These are phyloP conservation scores for Cydia strobilella DNA, from an alignment of 1,140 invertebrate genomes.

Conservation along the genomic window DNA sequence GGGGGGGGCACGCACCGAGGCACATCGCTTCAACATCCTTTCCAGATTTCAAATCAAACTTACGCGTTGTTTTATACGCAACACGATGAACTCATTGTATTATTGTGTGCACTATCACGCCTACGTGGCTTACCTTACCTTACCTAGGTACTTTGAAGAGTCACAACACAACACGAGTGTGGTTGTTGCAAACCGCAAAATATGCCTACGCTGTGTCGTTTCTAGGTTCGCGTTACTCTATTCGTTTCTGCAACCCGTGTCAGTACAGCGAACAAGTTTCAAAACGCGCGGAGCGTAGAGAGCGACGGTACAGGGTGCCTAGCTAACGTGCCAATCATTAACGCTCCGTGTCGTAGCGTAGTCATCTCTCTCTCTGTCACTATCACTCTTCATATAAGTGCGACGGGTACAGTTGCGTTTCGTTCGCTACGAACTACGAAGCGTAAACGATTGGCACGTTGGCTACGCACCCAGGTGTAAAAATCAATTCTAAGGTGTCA, in stretches of 20 bases:
- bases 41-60: conserved; percentile 37
- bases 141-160: neutral
- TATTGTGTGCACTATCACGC: conserved; percentile 43
- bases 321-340: too few relatives aligned
- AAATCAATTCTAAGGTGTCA: too few relatives aligned
- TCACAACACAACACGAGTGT: conserved; percentile 1
- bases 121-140: conserved; percentile 7
- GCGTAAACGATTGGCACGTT: too few relatives aligned
- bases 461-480: too few relatives aligned
- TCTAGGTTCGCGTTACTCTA: conserved; percentile 3
- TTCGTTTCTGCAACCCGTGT: conserved; percentile 5
- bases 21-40: conserved; percentile 35
- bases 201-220: neutral
- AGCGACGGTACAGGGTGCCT: too few relatives aligned
- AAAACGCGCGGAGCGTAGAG: conserved; percentile 13
- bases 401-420: too few relatives aligned
- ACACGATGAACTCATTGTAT: conserved; percentile 51
- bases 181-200: conserved; percentile 1
- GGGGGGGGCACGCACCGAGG: conserved; percentile 55
- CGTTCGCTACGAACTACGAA: too few relatives aligned
- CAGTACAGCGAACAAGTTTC: neutral
- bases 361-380: too few relatives aligned
- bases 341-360: too few relatives aligned
- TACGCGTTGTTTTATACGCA: conserved; percentile 47
- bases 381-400: too few relatives aligned